Evolutionary conservation across 2,797 vertebrate genomes (phyloP), one percentile per base, ranked within the genome.

Genomic region (Babyrousa celebensis): DNA sequence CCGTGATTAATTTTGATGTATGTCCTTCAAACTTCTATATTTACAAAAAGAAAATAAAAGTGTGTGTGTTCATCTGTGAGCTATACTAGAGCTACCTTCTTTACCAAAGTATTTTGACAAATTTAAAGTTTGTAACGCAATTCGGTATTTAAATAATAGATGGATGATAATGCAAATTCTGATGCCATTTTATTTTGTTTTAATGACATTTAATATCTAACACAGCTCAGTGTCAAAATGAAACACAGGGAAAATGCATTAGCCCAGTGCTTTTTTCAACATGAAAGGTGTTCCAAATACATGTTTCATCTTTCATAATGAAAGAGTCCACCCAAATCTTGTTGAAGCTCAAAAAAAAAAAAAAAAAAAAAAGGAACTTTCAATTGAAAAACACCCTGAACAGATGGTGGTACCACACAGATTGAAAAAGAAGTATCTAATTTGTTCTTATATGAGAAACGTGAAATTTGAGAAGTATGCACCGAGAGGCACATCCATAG

Each of bases 281-380:
- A 65, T 54, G 29, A 88, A 79, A 78, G 54, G 32, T 32, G 77
- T 36, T 56, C 77, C 54, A 79, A 36, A 79, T 58, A 79, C 77
- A 78, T 32, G n/a, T 58, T 58, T 79, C 77, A 27, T 79, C 36
- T 5, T 67, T 83, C n/a, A 63, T 67, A 72, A 77, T 40, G 77
- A 95, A 95, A 94, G 56, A 89, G 72, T 68, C 48, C 70, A 91
- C 67, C 7, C 56, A 85, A 91, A 56, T 92, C 71, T 79, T 85
- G 40, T 17, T 79, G 23, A 95, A 71, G 56, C 54, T 87, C n/a
- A 84, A 56, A 65, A 68, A 92, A 48, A 52, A 25, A 36, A 36
- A 36, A 36, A 36, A 36, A 36, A 48, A 48, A 68, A 92, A 48
- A 54, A 25, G 21, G 29, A 93, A 23, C 16, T 60, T 79, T 72